phyloP scores from a whole-genome alignment of 2,113 vertebrate species.

The Periophthalmus modestus region DNA sequence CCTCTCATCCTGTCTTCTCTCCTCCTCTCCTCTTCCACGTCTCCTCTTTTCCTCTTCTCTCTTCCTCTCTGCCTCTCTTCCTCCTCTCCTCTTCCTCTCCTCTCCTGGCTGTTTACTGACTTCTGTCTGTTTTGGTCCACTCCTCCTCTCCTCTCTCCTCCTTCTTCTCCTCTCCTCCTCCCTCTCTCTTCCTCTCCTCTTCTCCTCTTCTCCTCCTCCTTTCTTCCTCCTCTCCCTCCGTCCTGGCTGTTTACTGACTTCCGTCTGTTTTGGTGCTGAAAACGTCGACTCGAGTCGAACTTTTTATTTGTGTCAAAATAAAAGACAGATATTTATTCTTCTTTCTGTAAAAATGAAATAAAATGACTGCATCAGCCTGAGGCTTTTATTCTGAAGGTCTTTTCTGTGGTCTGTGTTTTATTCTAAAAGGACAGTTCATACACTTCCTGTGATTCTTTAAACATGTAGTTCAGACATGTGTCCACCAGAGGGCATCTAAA shows the following conservation, averaged over 20 bases:
- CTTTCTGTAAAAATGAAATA: slow-evolving; percentile 7
- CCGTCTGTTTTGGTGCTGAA: slow-evolving; percentile 6
- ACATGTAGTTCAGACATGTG: not conserved
- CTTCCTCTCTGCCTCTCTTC: not conserved
- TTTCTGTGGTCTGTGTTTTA: not conserved
- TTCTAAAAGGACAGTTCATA: not conserved
- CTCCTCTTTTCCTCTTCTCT: not conserved
- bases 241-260: not conserved
- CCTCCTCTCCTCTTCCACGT: no score
- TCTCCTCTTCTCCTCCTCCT: not conserved
- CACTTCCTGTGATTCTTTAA: no score
- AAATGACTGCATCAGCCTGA: not conserved
- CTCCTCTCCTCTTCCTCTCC: not conserved
- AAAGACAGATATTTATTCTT: not conserved
- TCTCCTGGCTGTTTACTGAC: no score
- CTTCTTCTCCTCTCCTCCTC: not conserved
- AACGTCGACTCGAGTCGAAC: not conserved
- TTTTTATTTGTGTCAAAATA: slow-evolving; percentile 11
- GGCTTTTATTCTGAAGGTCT: slow-evolving; percentile 4
- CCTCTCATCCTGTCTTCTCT: not conserved
- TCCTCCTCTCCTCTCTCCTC: not conserved
- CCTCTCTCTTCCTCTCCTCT: no score
- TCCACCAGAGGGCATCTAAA: not conserved
- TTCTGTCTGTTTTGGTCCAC: no score
- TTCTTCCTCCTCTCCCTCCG: no score